Conservation (phyloP, 2,797 vertebrate genomes). For the Geotria australis region DNA sequence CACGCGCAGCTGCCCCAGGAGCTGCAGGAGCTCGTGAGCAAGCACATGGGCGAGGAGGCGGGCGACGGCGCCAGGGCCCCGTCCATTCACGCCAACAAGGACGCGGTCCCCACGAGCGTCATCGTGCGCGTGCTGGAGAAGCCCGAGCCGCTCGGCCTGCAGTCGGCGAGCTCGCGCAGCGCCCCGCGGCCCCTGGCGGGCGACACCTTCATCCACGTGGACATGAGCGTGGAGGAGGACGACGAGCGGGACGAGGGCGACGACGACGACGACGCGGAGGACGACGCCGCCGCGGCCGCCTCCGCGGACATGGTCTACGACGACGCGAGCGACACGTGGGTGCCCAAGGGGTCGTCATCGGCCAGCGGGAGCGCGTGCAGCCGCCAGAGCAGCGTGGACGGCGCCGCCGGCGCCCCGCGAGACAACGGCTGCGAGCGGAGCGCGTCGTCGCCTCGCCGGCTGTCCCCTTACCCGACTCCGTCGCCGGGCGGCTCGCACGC, state of each 20-base stretch:
- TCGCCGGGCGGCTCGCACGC: too few species aligned
- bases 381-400: conserved; percentile 20
- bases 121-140: conserved; percentile 83
- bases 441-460: conserved; percentile 38
- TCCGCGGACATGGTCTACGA: conserved; percentile 3
- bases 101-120: conserved; percentile 64
- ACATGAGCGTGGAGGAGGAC: conserved; percentile 37
- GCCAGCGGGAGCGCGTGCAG: conserved; percentile 31
- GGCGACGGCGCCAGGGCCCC: conserved; percentile 23
- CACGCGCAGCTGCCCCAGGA: conserved; percentile 45
- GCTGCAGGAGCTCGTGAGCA: conserved; percentile 83
- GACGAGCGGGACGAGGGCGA: conserved; percentile 6
- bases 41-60: conserved; percentile 48
- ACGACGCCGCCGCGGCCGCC: background rate
- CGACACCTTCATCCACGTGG: conserved; percentile 81
- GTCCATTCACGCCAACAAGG: conserved; percentile 32
- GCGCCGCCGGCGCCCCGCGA: conserved; percentile 4
- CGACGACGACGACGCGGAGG: conserved; percentile 8
- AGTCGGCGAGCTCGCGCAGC: conserved; percentile 65
- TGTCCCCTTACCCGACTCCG: conserved; percentile 61
- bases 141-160: conserved; percentile 63
- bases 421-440: conserved; percentile 12
- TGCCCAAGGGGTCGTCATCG: background rate
- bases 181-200: conserved; percentile 38
- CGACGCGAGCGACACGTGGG: background rate